Percentiles rank a stretch among this genome's conserved stretches.
phyloP scores from a whole-genome alignment of 1,140 invertebrate species.

The Acromyrmex heyeri region DNA sequence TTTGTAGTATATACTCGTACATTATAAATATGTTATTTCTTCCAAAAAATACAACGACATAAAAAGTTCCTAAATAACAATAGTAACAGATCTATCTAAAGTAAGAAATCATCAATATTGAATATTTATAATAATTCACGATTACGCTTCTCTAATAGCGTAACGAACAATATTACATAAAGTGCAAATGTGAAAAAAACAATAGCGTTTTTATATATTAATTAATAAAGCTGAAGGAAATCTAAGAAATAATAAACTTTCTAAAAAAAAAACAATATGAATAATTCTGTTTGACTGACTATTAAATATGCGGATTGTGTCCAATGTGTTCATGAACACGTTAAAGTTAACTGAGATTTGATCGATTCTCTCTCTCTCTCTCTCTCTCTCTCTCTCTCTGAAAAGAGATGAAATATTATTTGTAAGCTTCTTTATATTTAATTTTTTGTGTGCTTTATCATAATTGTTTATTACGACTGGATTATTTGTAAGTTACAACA shows the following conservation, averaged over 20 bases:
- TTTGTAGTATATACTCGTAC: background rate
- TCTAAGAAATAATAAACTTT: background rate
- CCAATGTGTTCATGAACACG: background rate
- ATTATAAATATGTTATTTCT: background rate
- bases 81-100: background rate
- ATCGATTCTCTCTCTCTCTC: background rate
- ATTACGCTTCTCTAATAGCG: background rate
- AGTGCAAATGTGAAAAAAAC: background rate
- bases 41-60: background rate
- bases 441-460: background rate
- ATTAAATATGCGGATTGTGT: background rate
- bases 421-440: background rate
- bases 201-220: background rate
- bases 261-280: constrained; percentile 18
- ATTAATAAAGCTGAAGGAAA: background rate
- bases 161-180: background rate
- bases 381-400: background rate
- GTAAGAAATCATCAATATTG: background rate
- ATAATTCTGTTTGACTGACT: background rate
- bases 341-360: constrained; percentile 9
- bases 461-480: constrained; percentile 6
- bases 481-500: background rate
- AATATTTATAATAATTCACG: background rate
- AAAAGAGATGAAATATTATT: background rate
- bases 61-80: background rate